phyloP scores from a whole-genome alignment of 2,113 vertebrate genomes.

The Anolis carolinensis region DNA sequence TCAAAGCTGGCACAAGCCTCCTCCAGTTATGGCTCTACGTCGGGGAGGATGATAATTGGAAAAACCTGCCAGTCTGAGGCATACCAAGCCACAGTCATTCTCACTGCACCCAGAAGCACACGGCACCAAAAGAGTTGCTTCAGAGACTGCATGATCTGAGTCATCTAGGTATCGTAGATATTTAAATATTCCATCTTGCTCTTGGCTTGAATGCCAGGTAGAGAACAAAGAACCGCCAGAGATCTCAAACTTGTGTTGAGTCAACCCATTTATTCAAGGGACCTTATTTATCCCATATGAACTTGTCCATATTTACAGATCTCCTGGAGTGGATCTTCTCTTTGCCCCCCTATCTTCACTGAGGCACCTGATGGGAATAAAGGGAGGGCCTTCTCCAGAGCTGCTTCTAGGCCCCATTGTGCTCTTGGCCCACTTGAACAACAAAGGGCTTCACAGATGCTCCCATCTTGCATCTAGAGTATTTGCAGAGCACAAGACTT shows the following conservation, averaged over 20 bases:
- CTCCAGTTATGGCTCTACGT: rapidly evolving
- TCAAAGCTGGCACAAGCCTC: rapidly evolving
- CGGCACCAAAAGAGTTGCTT: neutral
- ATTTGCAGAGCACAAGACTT: too few species aligned
- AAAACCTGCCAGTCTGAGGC: rapidly evolving
- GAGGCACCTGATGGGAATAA: too few species aligned
- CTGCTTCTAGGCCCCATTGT: too few species aligned
- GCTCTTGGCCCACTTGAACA: too few species aligned
- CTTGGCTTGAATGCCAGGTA: neutral
- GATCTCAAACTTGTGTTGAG: neutral
- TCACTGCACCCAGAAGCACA: neutral
- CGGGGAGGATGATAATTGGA: rapidly evolving
- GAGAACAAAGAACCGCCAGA: neutral
- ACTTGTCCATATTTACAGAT: too few species aligned
- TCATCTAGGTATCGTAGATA: neutral
- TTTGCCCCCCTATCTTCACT: too few species aligned
- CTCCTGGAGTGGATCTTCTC: too few species aligned
- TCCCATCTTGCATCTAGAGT: too few species aligned
- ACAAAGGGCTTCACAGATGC: too few species aligned
- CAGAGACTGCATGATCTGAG: constrained; percentile 2
- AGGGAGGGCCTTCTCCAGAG: too few species aligned
- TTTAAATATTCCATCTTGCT: neutral
- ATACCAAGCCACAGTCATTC: neutral
- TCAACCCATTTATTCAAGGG: too few species aligned
- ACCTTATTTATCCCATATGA: too few species aligned